Percentiles rank a stretch among this genome's conserved stretches.
Evolutionary conservation across 2,888 invertebrate genomes (phyloP).

Genomic region (Drosophila paucipuncta): DNA sequence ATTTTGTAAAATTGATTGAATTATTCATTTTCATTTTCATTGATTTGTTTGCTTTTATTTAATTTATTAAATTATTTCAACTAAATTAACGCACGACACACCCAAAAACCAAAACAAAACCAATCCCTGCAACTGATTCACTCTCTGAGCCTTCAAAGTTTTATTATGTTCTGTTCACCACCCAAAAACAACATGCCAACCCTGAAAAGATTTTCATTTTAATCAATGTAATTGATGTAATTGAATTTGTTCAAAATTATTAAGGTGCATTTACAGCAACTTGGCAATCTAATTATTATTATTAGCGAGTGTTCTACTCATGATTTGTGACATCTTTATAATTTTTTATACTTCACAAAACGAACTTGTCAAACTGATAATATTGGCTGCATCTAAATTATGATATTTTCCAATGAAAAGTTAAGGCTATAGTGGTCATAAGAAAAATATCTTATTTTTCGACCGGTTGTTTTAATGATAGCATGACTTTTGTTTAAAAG

Average conservation of each 20-base stretch:
- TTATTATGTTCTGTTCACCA: background rate
- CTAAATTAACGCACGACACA: conserved; percentile 64
- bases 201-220: conserved; percentile 40
- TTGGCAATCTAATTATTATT: background rate
- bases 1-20: conserved; percentile 74
- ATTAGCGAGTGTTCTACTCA: background rate
- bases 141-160: conserved; percentile 12
- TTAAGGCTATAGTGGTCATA: background rate
- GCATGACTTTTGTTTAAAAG: too few relatives aligned
- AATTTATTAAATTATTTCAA: conserved; percentile 73
- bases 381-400: background rate
- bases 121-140: conserved; percentile 31
- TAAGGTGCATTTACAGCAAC: background rate
- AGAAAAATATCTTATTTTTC: background rate
- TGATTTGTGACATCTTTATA: background rate
- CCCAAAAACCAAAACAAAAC: conserved; percentile 22
- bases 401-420: background rate
- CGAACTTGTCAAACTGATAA: background rate
- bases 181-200: background rate
- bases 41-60: conserved; percentile 68
- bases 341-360: background rate
- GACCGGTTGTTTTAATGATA: background rate
- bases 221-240: conserved; percentile 22
- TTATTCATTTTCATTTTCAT: conserved; percentile 64
- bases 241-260: background rate